Evolutionary conservation across 2,797 vertebrate genomes (phyloP), one percentile per base, ranked within the genome.

Genomic region (Ptychobarbus kaznakovi): DNA sequence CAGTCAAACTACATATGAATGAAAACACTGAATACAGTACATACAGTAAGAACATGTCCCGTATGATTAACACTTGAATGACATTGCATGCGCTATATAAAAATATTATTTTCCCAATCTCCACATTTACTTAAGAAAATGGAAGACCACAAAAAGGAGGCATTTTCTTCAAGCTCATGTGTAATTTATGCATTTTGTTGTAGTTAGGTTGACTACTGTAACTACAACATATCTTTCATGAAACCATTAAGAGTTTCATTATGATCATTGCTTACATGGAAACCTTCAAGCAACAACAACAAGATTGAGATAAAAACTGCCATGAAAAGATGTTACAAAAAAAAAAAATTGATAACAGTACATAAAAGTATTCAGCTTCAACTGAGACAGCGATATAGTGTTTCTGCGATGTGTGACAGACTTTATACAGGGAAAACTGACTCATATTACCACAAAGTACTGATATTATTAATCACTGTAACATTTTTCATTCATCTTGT

Each of bases 31-130:
- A 35, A 6, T 10, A n/a, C 44, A 63, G 44, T 49, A 32, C 69
- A 82, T 65, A 72, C 51, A 58, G 51, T 75, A n/a, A 25, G 42
- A 35, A 63, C 10, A 53, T 46, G 32, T 80, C 38, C 20, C 56
- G 18, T 56, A 49, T 51, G 72, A 46, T n/a, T 53, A 76, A 74
- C 42, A 82, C 13, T n/a, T 38, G 44, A 44, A 46, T 32, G 58
- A 32, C 4, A 65, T 42, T 12, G 46, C 38, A 82, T 72, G 35
- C 3, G n/a, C 51, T 72, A 72, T 20, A 56, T 42, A 72, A 53
- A 51, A 16, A 35, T 32, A 66, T 32, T 32, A 32, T 16, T 65
- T 65, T 13, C 61, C 61, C 28, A 66, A 32, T 65, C 28, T 28
- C 61, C 61, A 63, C 12, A 15, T 63, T 12, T 58, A 58, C 9